Conservation (phyloP, 2,888 invertebrate genomes). For the Tipula confusa region DNA sequence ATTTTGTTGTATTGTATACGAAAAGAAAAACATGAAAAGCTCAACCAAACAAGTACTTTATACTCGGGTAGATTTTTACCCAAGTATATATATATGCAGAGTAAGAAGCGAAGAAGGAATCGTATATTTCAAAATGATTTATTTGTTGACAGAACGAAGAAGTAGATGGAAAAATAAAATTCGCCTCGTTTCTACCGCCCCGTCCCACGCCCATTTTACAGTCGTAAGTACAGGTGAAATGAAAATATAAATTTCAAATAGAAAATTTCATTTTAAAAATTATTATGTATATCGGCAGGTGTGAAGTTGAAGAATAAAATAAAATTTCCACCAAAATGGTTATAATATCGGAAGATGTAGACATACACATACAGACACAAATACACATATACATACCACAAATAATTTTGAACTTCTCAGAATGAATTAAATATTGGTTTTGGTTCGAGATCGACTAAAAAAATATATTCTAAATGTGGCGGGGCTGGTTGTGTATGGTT, state of each 20-base stretch:
- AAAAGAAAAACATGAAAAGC: background rate
- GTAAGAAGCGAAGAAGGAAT: background rate
- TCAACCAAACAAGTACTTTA: conserved; percentile 12
- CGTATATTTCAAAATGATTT: conserved; percentile 25
- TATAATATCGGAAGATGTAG: background rate
- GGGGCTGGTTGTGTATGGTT: background rate
- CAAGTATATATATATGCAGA: background rate
- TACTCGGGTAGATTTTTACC: background rate
- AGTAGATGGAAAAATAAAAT: background rate
- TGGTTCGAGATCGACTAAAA: background rate
- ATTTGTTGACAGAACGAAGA: conserved; percentile 9
- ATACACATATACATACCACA: background rate
- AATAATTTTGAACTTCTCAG: background rate
- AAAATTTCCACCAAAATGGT: background rate
- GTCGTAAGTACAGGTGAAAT: background rate
- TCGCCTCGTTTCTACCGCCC: too few relatives aligned
- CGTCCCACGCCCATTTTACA: background rate
- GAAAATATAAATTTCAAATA: conserved; percentile 25
- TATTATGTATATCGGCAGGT: conserved; percentile 20
- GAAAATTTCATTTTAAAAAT: conserved; percentile 17
- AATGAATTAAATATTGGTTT: background rate
- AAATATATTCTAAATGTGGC: background rate
- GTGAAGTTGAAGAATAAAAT: conserved; percentile 1
- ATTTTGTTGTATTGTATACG: background rate
- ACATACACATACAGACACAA: background rate